Evolutionary conservation across 1,140 invertebrate genomes (phyloP), one percentile per base, ranked within the genome.

Genomic region (Oncopodura yosiiana): DNA sequence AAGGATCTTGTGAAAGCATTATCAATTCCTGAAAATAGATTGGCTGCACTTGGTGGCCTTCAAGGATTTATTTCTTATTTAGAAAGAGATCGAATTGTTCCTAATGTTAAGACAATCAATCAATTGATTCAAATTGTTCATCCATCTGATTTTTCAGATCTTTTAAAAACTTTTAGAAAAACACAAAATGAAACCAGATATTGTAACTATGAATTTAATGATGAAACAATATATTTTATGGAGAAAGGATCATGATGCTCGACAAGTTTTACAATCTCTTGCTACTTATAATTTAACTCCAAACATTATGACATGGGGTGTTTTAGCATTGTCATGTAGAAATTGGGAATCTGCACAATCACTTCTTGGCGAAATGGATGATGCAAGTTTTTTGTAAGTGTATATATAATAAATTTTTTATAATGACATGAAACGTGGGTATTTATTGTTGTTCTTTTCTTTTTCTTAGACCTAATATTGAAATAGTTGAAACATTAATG

Each of bases 271-370:
- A 26, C 54, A 71, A 27, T 69, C 82, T 43, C 81, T 94, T 53
- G 71, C 75, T 56, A 66, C 75, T 42, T 63, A 73, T 9, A 71
- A 73, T 49, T 66, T 89, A 14, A 70, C 71, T 36, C 80, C 83
- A 4, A 79, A 93, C 69, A 75, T 90, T 52, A 74, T 88, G 39
- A 92, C 90, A 1, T 94, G 85, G 75, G 89, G 87, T 26, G 78
- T 83, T 2, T 68, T 94, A n/a, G 83, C 90, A 3, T 65, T 91
- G 50, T 76, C 81, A 4, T 94, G 89, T 70, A 68, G 67, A 54
- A 79, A 69, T 5, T 71, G 74, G 51, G 69, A 73, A 21, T 72
- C 80, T 59, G 82, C 79, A 18, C 66, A 70, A 44, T 66, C 77
- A 37, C 74, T 93, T 14, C 49, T 93, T 3, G 63, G 73, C 19